Percentiles rank a stretch among this genome's conserved stretches.
phyloP scores from a whole-genome alignment of 2,797 vertebrate species.

The Enteromius trimaculatus region DNA sequence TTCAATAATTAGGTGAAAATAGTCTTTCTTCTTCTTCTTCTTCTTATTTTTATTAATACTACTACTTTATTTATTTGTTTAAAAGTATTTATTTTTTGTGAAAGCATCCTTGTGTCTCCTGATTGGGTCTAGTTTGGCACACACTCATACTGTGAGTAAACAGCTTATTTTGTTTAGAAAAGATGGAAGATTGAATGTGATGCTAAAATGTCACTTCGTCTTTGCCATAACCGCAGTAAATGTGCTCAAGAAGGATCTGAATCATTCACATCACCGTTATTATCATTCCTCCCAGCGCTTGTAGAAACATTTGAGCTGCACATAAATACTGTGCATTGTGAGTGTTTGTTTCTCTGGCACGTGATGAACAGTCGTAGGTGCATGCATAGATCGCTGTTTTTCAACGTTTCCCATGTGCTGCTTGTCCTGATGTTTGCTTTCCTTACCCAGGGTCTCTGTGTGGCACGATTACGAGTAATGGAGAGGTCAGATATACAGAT shows the following conservation, averaged over 20 bases:
- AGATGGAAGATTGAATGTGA: slow-evolving; percentile 32
- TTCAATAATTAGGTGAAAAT: background rate
- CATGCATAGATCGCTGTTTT: background rate
- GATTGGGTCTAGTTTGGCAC: background rate
- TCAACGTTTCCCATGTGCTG: background rate
- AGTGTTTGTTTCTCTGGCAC: slow-evolving; percentile 26
- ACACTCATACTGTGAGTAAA: slow-evolving; percentile 1
- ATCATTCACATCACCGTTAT: background rate
- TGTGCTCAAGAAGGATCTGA: slow-evolving; percentile 31
- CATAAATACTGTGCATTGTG: background rate
- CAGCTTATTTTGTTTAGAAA: slow-evolving; percentile 45
- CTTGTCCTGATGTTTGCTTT: background rate
- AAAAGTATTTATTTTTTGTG: background rate
- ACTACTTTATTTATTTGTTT: too few relatives aligned
- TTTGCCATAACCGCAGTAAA: slow-evolving; percentile 40
- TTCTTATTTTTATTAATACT: background rate
- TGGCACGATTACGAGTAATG: background rate
- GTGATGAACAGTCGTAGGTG: background rate
- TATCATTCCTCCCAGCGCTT: slow-evolving; percentile 1
- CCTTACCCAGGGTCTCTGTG: background rate
- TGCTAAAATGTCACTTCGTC: background rate
- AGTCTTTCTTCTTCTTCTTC: background rate
- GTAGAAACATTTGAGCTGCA: slow-evolving; percentile 30
- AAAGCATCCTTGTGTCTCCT: background rate
- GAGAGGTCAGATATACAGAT: slow-evolving; percentile 24